phyloP scores from a whole-genome alignment of 1,140 invertebrate species.

The Muscidifurax raptorellus region DNA sequence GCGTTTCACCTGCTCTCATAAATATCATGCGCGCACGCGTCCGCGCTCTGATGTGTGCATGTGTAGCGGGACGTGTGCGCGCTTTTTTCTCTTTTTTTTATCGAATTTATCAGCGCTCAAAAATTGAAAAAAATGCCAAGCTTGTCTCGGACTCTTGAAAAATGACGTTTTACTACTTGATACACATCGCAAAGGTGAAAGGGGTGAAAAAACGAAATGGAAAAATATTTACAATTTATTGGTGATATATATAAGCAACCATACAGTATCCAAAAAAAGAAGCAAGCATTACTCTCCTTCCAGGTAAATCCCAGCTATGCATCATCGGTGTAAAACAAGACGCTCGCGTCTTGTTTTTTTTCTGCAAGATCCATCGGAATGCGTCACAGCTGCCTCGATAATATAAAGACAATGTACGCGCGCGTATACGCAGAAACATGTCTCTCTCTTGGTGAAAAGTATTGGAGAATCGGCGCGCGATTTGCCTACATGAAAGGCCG shows the following conservation, averaged over 20 bases:
- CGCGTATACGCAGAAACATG: background rate
- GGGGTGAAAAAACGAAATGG: too few species aligned
- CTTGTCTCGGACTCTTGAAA: background rate
- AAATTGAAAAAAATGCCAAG: background rate
- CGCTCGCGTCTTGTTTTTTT: background rate
- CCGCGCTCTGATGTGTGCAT: background rate
- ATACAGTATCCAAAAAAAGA: too few species aligned
- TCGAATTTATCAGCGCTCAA: conserved; percentile 1
- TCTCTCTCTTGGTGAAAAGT: background rate
- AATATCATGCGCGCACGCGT: conserved; percentile 38
- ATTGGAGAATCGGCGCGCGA: conserved; percentile 40
- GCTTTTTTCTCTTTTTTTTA: background rate
- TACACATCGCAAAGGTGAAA: too few species aligned
- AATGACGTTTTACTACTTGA: background rate
- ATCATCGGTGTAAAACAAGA: background rate
- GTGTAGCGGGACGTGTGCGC: conserved; percentile 9
- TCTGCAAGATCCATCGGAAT: conserved; percentile 3
- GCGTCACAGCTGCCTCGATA: background rate
- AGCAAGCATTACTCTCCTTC: too few species aligned
- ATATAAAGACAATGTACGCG: too few species aligned
- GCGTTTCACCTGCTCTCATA: conserved; percentile 55
- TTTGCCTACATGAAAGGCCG: conserved; percentile 68
- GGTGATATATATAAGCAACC: too few species aligned
- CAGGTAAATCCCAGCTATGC: background rate
- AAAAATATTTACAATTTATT: too few species aligned